A percentile compares a stretch with the other conserved stretches of the same genome.
phyloP scores from a whole-genome alignment of 2,888 invertebrate species.

The Agrotis segetum region DNA sequence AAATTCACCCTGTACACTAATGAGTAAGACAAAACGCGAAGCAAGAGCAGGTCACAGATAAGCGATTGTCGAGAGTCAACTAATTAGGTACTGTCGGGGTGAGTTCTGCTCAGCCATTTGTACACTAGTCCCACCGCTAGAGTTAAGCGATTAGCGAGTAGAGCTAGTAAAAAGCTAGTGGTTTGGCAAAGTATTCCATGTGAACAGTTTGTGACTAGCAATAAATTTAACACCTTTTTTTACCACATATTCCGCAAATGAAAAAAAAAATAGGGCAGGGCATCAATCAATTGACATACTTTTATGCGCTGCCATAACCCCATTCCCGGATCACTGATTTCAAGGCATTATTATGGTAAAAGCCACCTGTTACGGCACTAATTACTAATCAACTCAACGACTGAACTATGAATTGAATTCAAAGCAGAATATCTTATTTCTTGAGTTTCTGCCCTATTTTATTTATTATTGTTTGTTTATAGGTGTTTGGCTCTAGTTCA shows the following conservation, averaged over 20 bases:
- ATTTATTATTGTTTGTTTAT: too few species aligned
- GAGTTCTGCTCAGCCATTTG: conserved; percentile 16
- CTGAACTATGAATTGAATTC: too few species aligned
- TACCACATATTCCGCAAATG: too few species aligned
- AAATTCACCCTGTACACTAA: conserved; percentile 13
- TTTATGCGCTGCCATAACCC: too few species aligned
- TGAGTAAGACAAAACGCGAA: conserved; percentile 11
- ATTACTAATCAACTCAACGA: too few species aligned
- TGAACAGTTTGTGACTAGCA: not conserved
- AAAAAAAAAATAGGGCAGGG: too few species aligned
- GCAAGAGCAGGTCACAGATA: conserved; percentile 37
- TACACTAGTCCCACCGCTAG: not conserved
- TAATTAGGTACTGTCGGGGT: conserved; percentile 21
- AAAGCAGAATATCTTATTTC: too few species aligned
- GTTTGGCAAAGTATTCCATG: not conserved
- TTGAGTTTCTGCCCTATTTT: too few species aligned
- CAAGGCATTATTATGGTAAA: too few species aligned
- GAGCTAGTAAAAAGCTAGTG: not conserved
- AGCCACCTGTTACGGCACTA: too few species aligned
- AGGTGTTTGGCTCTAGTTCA: not conserved
- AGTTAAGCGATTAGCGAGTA: not conserved
- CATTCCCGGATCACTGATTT: too few species aligned
- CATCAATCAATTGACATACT: too few species aligned
- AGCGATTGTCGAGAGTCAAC: conserved; percentile 21
- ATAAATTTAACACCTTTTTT: not conserved